Evolutionary conservation across 2,113 vertebrate genomes (phyloP).

Genomic region (Oreochromis niloticus): DNA sequence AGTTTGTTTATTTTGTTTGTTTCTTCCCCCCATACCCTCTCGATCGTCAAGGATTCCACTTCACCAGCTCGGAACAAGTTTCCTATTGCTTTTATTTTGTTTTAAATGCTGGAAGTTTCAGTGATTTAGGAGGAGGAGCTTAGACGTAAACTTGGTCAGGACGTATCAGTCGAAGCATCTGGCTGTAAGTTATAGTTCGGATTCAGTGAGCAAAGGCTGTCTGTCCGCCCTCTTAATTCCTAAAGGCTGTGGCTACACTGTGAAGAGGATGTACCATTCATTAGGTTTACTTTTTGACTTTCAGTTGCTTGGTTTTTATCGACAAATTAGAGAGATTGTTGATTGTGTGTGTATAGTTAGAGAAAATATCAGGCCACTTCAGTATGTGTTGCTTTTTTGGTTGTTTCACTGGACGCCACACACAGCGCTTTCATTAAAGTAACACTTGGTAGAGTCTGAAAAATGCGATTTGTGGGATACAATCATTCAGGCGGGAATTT

Average conservation of each 20-base stretch:
- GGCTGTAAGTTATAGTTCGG: background rate
- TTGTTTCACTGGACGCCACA: background rate
- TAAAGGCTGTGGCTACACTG: constrained; percentile 31
- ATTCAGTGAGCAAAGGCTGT: background rate
- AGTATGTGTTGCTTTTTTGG: background rate
- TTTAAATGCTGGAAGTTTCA: constrained; percentile 19
- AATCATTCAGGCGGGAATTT: background rate
- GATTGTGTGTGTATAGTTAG: background rate
- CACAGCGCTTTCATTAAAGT: background rate
- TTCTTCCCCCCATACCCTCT: background rate
- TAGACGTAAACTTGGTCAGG: background rate
- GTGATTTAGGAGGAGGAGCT: background rate
- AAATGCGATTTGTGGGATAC: background rate
- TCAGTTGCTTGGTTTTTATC: constrained; percentile 28
- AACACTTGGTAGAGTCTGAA: background rate
- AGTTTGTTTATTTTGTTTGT: background rate
- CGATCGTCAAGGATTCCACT: constrained; percentile 42
- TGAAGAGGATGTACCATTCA: constrained; percentile 28
- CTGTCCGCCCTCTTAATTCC: background rate
- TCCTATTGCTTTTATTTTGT: constrained; percentile 46
- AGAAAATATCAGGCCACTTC: background rate
- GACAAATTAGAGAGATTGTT: background rate
- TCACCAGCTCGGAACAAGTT: constrained; percentile 58
- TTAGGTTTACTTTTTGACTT: constrained; percentile 7
- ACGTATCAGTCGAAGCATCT: background rate